Evolutionary conservation across 2,888 invertebrate genomes (phyloP).

Genomic region (Melanchra persicariae): DNA sequence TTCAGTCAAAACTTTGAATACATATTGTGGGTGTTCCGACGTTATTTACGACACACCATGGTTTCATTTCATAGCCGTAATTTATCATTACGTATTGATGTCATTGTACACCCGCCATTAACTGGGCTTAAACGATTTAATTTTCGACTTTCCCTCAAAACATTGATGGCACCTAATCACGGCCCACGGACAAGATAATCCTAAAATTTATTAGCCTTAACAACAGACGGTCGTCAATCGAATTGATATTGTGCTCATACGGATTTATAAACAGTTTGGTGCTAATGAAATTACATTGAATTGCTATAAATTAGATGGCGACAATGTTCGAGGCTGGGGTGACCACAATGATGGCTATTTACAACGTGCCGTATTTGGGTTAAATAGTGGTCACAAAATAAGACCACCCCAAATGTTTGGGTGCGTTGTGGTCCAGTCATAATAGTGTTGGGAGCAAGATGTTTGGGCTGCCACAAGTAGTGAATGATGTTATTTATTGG

Average conservation of each 20-base stretch:
- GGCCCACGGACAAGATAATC: constrained; percentile 88
- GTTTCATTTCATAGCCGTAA: constrained; percentile 70
- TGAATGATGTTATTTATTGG: constrained; percentile 73
- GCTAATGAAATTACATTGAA: constrained; percentile 89
- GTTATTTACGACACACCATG: constrained; percentile 68
- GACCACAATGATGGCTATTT: constrained; percentile 80
- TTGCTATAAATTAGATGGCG: constrained; percentile 83
- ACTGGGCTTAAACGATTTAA: constrained; percentile 87
- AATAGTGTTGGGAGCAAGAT: constrained; percentile 73
- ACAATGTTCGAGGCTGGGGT: constrained; percentile 79
- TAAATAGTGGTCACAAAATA: constrained; percentile 80
- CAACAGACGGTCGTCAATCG: constrained; percentile 84
- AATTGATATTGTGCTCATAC: constrained; percentile 80
- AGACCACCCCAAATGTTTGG: constrained; percentile 85
- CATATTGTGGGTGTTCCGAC: constrained; percentile 62
- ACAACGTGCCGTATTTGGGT: constrained; percentile 81
- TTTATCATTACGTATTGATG: constrained; percentile 79
- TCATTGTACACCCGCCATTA: constrained; percentile 83
- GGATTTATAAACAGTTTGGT: constrained; percentile 85
- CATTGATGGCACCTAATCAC: constrained; percentile 87
- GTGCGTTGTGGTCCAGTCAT: constrained; percentile 66
- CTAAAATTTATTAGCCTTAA: constrained; percentile 88
- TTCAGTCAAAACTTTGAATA: constrained; percentile 50
- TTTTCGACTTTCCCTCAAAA: constrained; percentile 87
- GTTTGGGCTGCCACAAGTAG: constrained; percentile 67